Percentiles rank a stretch among this genome's conserved stretches.
Conservation (phyloP, 2,888 invertebrate species). For the Limenitis camilla region DNA sequence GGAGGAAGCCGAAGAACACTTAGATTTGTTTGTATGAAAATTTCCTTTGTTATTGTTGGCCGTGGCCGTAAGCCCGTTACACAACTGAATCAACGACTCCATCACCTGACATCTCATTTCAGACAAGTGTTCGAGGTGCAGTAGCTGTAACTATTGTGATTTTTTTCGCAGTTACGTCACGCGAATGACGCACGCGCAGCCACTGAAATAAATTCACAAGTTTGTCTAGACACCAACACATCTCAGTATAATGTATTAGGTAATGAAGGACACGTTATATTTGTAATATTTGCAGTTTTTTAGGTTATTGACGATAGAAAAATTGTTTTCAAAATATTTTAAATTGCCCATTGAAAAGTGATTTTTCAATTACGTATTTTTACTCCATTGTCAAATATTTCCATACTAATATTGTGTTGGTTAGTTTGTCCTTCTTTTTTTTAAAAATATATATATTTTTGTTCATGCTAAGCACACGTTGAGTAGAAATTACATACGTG, state of each 20-base stretch:
- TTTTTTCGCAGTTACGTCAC: conserved; percentile 50
- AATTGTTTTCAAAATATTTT: conserved; percentile 1
- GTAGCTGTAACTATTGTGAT: conserved; percentile 31
- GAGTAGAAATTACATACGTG: too few species aligned
- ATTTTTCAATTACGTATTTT: too few species aligned
- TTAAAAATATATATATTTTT: conserved; percentile 6
- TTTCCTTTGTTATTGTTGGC: conserved; percentile 20
- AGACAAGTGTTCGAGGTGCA: conserved; percentile 17
- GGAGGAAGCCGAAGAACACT: background rate
- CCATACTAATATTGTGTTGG: background rate
- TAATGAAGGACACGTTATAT: conserved; percentile 17
- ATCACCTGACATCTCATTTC: conserved; percentile 6
- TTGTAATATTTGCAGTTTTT: background rate
- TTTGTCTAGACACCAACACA: conserved; percentile 34
- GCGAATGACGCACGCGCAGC: conserved; percentile 49
- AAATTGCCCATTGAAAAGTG: too few species aligned
- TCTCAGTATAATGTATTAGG: conserved; percentile 11
- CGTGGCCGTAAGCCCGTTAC: background rate
- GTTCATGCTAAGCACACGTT: background rate
- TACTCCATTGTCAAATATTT: too few species aligned
- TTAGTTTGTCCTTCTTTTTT: conserved; percentile 4
- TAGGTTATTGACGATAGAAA: conserved; percentile 1
- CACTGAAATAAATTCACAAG: conserved; percentile 50
- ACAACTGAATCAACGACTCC: conserved; percentile 5
- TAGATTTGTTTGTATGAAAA: background rate